Conservation (phyloP, 2,888 invertebrate species). For the Adelognathus sp. region DNA sequence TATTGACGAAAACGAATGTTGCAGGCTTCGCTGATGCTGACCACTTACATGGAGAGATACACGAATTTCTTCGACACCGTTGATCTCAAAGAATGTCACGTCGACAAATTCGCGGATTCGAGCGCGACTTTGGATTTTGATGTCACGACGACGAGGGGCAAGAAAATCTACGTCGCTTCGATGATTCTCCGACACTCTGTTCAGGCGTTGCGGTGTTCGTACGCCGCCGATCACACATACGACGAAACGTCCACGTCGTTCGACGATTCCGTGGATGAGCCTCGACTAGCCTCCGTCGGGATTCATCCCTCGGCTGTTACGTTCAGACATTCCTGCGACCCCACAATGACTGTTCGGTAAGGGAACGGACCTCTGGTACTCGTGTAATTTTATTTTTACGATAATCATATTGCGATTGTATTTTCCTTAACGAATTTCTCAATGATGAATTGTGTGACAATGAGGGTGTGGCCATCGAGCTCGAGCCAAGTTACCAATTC, state of each 20-base stretch:
- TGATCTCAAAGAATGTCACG: conserved; percentile 74
- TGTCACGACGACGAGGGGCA: conserved; percentile 63
- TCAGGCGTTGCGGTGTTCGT: conserved; percentile 92
- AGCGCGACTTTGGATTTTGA: conserved; percentile 64
- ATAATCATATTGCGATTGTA: too few relatives aligned
- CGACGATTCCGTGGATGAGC: conserved; percentile 68
- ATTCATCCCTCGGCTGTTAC: conserved; percentile 94
- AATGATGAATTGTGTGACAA: too few relatives aligned
- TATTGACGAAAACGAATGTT: conserved; percentile 59
- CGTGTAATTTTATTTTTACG: too few relatives aligned
- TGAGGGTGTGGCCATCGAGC: too few relatives aligned
- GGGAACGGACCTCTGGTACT: too few relatives aligned
- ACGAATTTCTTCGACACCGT: conserved; percentile 86
- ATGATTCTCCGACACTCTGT: conserved; percentile 89
- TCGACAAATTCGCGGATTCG: conserved; percentile 68
- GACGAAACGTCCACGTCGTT: conserved; percentile 46
- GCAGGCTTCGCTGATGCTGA: conserved; percentile 87
- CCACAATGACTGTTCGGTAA: conserved; percentile 74
- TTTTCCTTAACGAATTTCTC: too few relatives aligned
- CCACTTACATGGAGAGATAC: conserved; percentile 85
- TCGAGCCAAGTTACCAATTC: too few relatives aligned
- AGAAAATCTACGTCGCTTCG: conserved; percentile 84
- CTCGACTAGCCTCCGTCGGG: conserved; percentile 87
- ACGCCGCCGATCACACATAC: conserved; percentile 82
- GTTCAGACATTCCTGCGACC: conserved; percentile 96